phyloP scores from a whole-genome alignment of 2,888 invertebrate species.

The Andrena camellia region DNA sequence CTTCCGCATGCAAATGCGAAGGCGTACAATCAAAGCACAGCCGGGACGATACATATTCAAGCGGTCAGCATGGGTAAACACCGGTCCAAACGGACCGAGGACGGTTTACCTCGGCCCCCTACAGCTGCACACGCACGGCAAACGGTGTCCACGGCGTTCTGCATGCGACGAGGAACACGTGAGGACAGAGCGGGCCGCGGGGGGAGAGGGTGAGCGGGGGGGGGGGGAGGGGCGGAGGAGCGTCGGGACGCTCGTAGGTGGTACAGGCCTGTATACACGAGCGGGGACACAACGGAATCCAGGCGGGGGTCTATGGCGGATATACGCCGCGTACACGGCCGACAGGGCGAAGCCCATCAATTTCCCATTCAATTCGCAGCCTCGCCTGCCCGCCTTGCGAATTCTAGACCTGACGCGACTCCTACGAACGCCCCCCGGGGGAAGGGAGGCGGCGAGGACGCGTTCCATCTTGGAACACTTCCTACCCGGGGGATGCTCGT shows the following conservation, averaged over 20 bases:
- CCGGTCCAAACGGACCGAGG: slow-evolving; percentile 61
- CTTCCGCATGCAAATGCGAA: slow-evolving; percentile 76
- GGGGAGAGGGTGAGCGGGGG: not conserved
- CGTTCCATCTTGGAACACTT: not conserved
- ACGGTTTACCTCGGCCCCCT: slow-evolving; percentile 60
- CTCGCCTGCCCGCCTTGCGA: slow-evolving; percentile 65
- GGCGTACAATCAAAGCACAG: slow-evolving; percentile 78
- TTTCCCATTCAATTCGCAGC: slow-evolving; percentile 81
- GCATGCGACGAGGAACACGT: slow-evolving; percentile 49
- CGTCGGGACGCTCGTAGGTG: slow-evolving; percentile 55
- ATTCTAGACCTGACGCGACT: slow-evolving; percentile 46
- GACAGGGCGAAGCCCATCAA: slow-evolving; percentile 81
- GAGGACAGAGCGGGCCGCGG: not conserved
- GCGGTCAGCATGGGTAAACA: slow-evolving; percentile 75
- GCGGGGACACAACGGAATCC: slow-evolving; percentile 78
- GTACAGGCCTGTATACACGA: slow-evolving; percentile 72
- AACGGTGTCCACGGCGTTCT: slow-evolving; percentile 13
- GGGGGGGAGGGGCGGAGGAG: not conserved
- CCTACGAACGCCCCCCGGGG: slow-evolving; percentile 9
- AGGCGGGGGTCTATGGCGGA: slow-evolving; percentile 69
- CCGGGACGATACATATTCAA: slow-evolving; percentile 76
- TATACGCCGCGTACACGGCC: slow-evolving; percentile 76
- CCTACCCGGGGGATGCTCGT: slow-evolving; percentile 8
- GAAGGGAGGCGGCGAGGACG: not conserved
- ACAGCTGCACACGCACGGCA: slow-evolving; percentile 34